These are phyloP conservation scores for Chrosomus eos DNA, from an alignment of 2,797 vertebrate species.

Conservation along the genomic window DNA sequence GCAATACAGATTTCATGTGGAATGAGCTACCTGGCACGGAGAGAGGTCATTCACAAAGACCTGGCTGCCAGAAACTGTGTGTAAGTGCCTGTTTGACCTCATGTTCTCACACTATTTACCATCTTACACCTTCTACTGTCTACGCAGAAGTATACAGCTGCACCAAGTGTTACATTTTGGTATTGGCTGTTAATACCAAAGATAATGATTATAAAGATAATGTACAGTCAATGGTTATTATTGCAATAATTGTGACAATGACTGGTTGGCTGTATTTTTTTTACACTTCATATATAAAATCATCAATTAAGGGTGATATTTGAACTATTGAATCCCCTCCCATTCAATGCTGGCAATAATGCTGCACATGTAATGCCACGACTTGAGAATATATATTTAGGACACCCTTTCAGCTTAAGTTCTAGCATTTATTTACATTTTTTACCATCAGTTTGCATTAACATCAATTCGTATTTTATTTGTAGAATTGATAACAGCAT, in stretches of 20 bases:
- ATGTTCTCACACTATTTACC: not conserved
- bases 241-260: not conserved
- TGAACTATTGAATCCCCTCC: not conserved
- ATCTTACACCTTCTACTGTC: not conserved
- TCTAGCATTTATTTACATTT: not conserved
- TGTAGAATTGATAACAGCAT: constrained; percentile 94
- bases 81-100: constrained; percentile 80
- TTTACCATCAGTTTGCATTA: not conserved
- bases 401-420: not conserved
- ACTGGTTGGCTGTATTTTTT: not conserved
- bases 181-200: not conserved
- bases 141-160: not conserved
- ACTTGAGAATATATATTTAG: not conserved
- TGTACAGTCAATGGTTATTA: not conserved
- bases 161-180: not conserved
- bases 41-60: constrained; percentile 99
- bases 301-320: not conserved
- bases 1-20: constrained; percentile 98
- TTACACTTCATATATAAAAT: not conserved
- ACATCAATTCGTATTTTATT: not conserved
- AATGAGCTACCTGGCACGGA: constrained; percentile 96
- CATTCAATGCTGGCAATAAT: not conserved
- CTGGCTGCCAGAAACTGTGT: constrained; percentile 97
- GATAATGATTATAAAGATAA: not conserved
- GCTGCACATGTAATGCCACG: not conserved